Conservation (phyloP, 2,888 invertebrate genomes). For the Onchidella celtica region DNA sequence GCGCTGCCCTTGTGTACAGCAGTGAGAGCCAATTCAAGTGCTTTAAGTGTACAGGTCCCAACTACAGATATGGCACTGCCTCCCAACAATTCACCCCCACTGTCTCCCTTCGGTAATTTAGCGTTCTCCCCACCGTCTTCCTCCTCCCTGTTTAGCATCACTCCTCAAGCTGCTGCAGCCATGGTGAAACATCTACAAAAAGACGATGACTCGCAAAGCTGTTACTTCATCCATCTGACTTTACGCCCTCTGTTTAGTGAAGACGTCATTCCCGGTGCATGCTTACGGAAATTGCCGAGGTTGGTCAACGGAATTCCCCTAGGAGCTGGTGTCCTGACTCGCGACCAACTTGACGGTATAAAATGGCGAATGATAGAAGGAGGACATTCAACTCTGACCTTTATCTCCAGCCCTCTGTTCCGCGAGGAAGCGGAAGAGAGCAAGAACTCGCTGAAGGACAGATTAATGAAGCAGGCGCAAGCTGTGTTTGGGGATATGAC, state of each 20-base stretch:
- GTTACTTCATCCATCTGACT: conserved; percentile 71
- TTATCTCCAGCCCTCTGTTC: conserved; percentile 71
- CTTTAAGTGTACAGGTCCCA: neutral
- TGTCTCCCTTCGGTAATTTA: neutral
- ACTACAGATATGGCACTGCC: neutral
- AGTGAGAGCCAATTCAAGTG: neutral
- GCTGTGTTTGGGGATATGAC: conserved; percentile 75
- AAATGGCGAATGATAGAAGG: conserved; percentile 75
- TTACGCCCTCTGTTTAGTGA: conserved; percentile 71
- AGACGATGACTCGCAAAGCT: conserved; percentile 62
- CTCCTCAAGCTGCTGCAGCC: conserved; percentile 64
- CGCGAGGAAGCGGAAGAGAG: conserved; percentile 73
- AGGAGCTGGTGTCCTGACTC: conserved; percentile 72
- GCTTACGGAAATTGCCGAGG: conserved; percentile 72
- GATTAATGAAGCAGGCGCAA: conserved; percentile 69
- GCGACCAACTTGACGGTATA: conserved; percentile 66
- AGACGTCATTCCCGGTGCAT: conserved; percentile 67
- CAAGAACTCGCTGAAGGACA: conserved; percentile 65
- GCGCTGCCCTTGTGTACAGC: neutral
- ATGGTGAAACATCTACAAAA: conserved; percentile 61
- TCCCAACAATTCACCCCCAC: conserved; percentile 20
- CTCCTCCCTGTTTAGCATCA: conserved; percentile 69
- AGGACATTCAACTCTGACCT: conserved; percentile 67
- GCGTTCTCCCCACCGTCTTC: neutral
- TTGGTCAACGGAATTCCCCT: conserved; percentile 76